Percentiles rank a stretch among this genome's conserved stretches.
Evolutionary conservation across 2,797 vertebrate genomes (phyloP).

Genomic region (Apodemus agrarius): DNA sequence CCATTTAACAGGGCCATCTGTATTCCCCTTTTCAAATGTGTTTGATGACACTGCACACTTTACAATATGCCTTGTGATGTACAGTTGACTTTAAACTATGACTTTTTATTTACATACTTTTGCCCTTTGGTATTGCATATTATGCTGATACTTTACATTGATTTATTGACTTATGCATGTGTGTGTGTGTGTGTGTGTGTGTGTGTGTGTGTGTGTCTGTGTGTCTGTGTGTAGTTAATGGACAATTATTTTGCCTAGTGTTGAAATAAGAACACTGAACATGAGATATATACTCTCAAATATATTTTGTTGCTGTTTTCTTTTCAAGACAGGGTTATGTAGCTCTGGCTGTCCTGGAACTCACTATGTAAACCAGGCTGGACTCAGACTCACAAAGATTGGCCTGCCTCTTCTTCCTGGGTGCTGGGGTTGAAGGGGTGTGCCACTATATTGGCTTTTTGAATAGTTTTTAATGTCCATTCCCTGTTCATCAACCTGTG

Average conservation of each 20-base stretch:
- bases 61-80: neutral
- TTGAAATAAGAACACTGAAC: neutral
- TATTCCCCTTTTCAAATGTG: neutral
- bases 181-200: neutral
- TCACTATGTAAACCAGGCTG: neutral
- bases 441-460: neutral
- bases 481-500: neutral
- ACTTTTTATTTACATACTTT: neutral
- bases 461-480: neutral
- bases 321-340: neutral
- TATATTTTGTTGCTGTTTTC: neutral
- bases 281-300: neutral
- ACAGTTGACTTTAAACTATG: constrained; percentile 27
- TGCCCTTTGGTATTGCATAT: neutral
- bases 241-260: neutral
- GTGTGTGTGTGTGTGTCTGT: neutral
- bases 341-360: neutral
- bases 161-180: neutral
- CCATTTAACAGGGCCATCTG: neutral
- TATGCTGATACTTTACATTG: neutral
- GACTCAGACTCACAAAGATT: neutral
- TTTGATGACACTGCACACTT: neutral
- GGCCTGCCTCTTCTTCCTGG: neutral
- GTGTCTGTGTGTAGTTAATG: neutral
- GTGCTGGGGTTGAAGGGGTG: neutral